Conservation (phyloP, 1,140 invertebrate genomes). For the Drosophila nigrodunni region DNA sequence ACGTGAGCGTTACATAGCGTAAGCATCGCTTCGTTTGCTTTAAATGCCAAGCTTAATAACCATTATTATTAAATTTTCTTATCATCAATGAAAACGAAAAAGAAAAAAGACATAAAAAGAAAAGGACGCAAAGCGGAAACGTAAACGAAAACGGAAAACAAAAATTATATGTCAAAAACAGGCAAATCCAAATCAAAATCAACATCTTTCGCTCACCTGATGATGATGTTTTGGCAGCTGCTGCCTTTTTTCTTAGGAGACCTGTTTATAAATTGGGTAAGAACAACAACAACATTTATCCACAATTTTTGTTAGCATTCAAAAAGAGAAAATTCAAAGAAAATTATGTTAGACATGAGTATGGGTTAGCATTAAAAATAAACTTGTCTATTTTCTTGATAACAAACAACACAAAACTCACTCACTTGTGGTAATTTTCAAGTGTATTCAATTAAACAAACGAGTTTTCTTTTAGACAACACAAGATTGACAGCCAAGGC, state of each 20-base stretch:
- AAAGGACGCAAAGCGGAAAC: slow-evolving; percentile 6
- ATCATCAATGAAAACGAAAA: slow-evolving; percentile 20
- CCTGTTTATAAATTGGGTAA: slow-evolving; percentile 45
- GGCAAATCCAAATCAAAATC: slow-evolving; percentile 13
- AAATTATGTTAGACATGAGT: slow-evolving; percentile 11
- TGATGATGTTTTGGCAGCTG: slow-evolving; percentile 51
- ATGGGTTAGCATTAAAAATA: not conserved
- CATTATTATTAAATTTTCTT: slow-evolving; percentile 41
- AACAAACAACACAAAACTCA: slow-evolving; percentile 1
- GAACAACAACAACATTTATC: slow-evolving; percentile 15
- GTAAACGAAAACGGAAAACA: slow-evolving; percentile 13
- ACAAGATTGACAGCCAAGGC: slow-evolving; percentile 12
- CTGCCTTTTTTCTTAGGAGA: slow-evolving; percentile 78
- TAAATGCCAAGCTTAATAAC: slow-evolving; percentile 68
- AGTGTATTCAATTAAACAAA: slow-evolving; percentile 1
- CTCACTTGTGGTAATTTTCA: slow-evolving; percentile 11
- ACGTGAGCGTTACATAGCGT: slow-evolving; percentile 74
- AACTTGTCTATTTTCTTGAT: not conserved
- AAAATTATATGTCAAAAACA: slow-evolving; percentile 16
- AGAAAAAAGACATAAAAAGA: slow-evolving; percentile 8
- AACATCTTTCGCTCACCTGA: slow-evolving; percentile 12
- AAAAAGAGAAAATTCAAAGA: slow-evolving; percentile 8
- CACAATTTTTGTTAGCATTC: slow-evolving; percentile 39
- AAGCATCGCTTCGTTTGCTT: slow-evolving; percentile 68
- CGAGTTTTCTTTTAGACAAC: slow-evolving; percentile 19